Evolutionary conservation across 2,888 invertebrate species (phyloP).

Genomic region (Gastrophysa polygoni): DNA sequence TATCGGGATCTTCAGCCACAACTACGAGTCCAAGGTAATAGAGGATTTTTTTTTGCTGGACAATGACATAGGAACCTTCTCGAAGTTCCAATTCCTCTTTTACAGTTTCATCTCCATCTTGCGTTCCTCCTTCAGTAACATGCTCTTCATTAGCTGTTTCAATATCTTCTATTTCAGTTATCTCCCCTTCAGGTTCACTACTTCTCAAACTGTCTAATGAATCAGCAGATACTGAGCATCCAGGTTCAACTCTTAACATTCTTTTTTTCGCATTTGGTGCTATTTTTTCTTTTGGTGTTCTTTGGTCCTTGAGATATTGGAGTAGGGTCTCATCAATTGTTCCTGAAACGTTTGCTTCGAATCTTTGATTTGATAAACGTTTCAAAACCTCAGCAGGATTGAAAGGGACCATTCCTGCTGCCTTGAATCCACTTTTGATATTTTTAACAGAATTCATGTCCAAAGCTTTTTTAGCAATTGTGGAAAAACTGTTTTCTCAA

Average conservation of each 20-base stretch:
- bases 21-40: neutral
- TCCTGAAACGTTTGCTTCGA: neutral
- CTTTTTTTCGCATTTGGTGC: neutral
- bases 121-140: neutral
- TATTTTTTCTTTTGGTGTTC: neutral
- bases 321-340: neutral
- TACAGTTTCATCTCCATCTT: neutral
- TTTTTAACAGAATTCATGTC: neutral
- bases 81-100: neutral
- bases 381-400: slow-evolving; percentile 3
- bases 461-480: neutral
- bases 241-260: neutral
- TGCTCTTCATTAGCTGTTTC: neutral
- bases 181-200: neutral
- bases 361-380: neutral
- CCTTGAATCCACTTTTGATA: neutral
- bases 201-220: neutral
- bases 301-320: neutral
- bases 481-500: slow-evolving; percentile 6
- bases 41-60: neutral
- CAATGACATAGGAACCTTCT: neutral
- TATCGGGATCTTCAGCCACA: neutral
- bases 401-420: neutral
- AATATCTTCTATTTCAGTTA: neutral
- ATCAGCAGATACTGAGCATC: neutral